Base-by-base conservation (phyloP, 1,140 invertebrate species). In the Helicoverpa zea region DNA sequence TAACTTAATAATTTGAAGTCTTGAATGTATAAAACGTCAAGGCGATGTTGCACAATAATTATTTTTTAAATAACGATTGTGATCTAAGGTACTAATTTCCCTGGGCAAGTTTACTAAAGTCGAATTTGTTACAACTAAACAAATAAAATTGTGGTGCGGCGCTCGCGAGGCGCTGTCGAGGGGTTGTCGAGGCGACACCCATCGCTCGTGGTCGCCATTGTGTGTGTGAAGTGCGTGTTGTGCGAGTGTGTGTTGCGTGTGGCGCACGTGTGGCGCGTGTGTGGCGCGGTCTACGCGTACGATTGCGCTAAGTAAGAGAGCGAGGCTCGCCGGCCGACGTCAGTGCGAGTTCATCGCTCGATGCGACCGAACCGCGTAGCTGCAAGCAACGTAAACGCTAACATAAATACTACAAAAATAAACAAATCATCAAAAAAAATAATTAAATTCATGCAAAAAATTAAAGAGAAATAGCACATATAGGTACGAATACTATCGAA, bases 311-410 rank as follows among this genome's bases (percentile, higher is more conserved):
- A 16, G 14, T 49, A 47, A 35, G 5, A 10, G 54, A 58, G n/a
- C 56, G 56, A n/a, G 7, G 56, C 9, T 58, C 56, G 56, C 56
- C 63, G 63, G 72, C 16, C 29, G 35, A 12, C 52, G 56, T 86
- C 82, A 86, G 79, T 86, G 79, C 51, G 61, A 75, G 70, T 84
- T 83, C 84, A 81, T 80, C 29, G 79, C 63, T 49, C 72, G 47
- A 18, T 61, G 58, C n/a, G 58, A 81, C 56, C 77, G 64, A 23
- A 23, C 23, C 63, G 52, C 58, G 74, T 82, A 88, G 76, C 88
- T 89, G 88, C 78, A 89, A 89, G 84, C 73, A 68, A 68, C 64
- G 64, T 47, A 84, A 89, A 66, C 77, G 79, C 84, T 81, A 85
- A 81, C 35, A 76, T 72, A 74, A 83, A 83, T 18, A 70, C n/a